Percentiles rank a stretch among this genome's conserved stretches.
Conservation (phyloP, 2,113 vertebrate species). For the Epinephelus lanceolatus region DNA sequence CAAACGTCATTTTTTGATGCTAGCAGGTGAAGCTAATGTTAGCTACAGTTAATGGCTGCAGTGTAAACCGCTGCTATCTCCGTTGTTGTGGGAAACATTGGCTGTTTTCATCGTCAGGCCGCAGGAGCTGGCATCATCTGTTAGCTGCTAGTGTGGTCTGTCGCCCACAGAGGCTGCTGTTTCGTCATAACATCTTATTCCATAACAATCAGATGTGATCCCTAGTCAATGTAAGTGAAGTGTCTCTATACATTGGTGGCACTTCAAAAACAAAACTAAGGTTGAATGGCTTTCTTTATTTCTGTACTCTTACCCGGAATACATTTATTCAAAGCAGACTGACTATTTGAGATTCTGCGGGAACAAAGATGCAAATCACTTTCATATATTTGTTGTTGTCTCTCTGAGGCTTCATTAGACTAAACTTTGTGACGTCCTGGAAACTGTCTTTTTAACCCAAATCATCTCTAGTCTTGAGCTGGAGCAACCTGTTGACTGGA, state of each 20-base stretch:
- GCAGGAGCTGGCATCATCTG: not conserved
- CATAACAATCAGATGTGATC: not conserved
- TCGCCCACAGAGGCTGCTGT: slow-evolving; percentile 18
- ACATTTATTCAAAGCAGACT: no score
- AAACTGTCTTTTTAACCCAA: no score
- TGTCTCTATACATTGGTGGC: not conserved
- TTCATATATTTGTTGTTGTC: no score
- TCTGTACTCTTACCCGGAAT: no score
- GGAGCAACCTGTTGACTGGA: no score
- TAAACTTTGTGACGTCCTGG: no score
- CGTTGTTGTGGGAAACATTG: not conserved
- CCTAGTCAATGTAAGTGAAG: not conserved
- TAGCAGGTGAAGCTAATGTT: not conserved
- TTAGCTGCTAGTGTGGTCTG: not conserved
- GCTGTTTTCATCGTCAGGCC: slow-evolving; percentile 41
- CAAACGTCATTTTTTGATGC: not conserved
- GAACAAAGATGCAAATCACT: no score
- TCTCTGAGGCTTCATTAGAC: no score
- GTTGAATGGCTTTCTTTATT: no score
- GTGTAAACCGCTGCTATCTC: not conserved
- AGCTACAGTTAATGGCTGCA: no score
- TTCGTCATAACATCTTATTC: not conserved
- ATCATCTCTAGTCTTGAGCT: no score
- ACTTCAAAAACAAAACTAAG: not conserved
- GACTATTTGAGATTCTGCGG: no score